Evolutionary conservation across 2,888 invertebrate species (phyloP).

Genomic region (Lucinisca nassula): DNA sequence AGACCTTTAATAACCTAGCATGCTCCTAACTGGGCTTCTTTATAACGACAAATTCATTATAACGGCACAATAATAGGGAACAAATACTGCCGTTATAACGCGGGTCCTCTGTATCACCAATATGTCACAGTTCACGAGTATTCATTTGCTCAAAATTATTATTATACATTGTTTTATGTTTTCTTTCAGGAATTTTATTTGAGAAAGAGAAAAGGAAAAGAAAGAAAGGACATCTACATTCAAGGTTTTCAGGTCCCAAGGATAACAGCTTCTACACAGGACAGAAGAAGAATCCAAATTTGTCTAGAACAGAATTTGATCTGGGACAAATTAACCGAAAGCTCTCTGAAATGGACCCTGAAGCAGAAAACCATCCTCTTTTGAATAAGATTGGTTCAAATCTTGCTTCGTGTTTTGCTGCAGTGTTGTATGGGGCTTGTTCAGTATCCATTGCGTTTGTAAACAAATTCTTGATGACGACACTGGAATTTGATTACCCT

Average conservation of each 20-base stretch:
- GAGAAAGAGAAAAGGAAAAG: no score
- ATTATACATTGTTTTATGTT: no score
- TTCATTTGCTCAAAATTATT: no score
- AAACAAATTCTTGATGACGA: slow-evolving; percentile 88
- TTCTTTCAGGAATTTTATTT: no score
- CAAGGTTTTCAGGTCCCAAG: not conserved
- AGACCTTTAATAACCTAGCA: no score
- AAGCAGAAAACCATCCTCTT: not conserved
- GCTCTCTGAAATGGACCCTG: not conserved
- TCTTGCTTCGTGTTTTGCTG: slow-evolving; percentile 73
- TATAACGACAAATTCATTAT: no score
- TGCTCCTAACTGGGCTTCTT: no score
- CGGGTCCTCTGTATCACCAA: no score
- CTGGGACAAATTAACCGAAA: no score
- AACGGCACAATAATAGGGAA: no score
- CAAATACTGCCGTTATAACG: no score
- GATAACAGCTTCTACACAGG: not conserved
- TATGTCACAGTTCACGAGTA: no score
- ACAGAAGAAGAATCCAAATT: not conserved
- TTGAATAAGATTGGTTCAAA: not conserved
- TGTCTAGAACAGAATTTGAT: not conserved
- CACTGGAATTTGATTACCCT: slow-evolving; percentile 89
- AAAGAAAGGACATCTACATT: not conserved
- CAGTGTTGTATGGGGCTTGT: slow-evolving; percentile 87
- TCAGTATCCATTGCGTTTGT: slow-evolving; percentile 88